These are phyloP conservation scores for Drosophila sp. DNA, from an alignment of 1,140 invertebrate genomes.

Conservation along the genomic window DNA sequence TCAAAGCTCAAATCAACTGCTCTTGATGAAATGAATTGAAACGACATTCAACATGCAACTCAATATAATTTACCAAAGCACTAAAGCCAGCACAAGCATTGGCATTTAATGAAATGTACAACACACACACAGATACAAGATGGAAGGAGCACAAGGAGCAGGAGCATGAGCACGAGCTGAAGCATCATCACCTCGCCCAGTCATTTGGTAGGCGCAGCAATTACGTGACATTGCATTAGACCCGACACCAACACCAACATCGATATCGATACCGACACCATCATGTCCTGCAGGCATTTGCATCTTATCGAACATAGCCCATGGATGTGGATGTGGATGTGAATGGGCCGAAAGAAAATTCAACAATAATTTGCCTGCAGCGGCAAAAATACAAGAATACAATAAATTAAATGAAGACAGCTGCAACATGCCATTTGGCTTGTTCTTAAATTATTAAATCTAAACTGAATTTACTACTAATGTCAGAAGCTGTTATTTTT, in stretches of 20 bases:
- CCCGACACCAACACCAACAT: background rate
- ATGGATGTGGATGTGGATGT: background rate
- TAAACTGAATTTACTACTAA: background rate
- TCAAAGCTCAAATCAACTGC: constrained; percentile 70
- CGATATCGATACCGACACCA: constrained; percentile 9
- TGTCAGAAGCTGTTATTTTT: background rate
- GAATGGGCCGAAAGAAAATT: background rate
- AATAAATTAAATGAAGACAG: background rate
- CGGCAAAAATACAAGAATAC: background rate
- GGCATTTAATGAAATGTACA: constrained; percentile 61
- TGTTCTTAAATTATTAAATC: background rate
- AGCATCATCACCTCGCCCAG: constrained; percentile 45
- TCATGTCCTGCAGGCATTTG: constrained; percentile 72
- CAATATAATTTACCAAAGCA: constrained; percentile 67
- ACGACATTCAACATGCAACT: constrained; percentile 72
- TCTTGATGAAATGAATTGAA: constrained; percentile 64
- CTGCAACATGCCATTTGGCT: background rate
- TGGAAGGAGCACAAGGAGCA: background rate
- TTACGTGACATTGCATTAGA: constrained; percentile 67
- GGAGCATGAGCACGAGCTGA: background rate
- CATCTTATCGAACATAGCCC: constrained; percentile 47
- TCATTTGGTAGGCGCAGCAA: constrained; percentile 68
- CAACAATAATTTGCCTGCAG: background rate
- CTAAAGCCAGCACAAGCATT: constrained; percentile 29
- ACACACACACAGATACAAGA: constrained; percentile 23